Base-by-base conservation (phyloP, 2,888 invertebrate genomes). In the Eilema depressum region DNA sequence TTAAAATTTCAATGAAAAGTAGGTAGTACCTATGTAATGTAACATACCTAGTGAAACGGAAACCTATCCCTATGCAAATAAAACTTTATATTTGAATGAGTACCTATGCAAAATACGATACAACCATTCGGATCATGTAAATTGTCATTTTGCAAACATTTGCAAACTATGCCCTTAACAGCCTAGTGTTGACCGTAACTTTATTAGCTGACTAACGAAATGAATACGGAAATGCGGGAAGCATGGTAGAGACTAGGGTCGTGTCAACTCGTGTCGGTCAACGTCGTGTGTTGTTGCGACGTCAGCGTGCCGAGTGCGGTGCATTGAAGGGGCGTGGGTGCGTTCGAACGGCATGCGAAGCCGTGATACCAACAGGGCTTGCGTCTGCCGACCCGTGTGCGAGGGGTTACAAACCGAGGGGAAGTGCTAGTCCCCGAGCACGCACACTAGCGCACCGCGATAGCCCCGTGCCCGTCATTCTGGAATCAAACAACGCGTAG, bases 381-480 rank as follows among this genome's bases (percentile, higher is more conserved):
- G 70, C 67, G 47, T 68, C 69, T 75, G 77, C 25, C 70, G 68
- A 56, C 61, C 76, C 67, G 68, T 68, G 68, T 71, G 69, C 69
- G 65, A 56, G 78, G 83, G 81, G 83, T 78, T 80, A 73, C 70
- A 74, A n/a, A 71, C 69, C 76, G 80, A 84, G 87, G 87, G 88
- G 85, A 77, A 80, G 61, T 61, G 61, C 61, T 33, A 61, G 61
- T 30, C 61, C 30, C 61, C 61, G 75, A 71, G 80, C 83, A 88
- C 90, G 83, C 91, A 89, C 90, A 86, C 88, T 71, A 77, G 59
- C 81, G 78, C 79, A 68, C 71, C 71, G 72, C 63, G 62, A 73
- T 59, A 41, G 68, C 76, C 74, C 82, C 78, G 82, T 82, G 80
- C 73, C 81, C 78, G 82, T 82, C 81, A 81, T 79, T 85, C 85